phyloP scores from a whole-genome alignment of 2,888 invertebrate genomes.

The Clitarchus hookeri region DNA sequence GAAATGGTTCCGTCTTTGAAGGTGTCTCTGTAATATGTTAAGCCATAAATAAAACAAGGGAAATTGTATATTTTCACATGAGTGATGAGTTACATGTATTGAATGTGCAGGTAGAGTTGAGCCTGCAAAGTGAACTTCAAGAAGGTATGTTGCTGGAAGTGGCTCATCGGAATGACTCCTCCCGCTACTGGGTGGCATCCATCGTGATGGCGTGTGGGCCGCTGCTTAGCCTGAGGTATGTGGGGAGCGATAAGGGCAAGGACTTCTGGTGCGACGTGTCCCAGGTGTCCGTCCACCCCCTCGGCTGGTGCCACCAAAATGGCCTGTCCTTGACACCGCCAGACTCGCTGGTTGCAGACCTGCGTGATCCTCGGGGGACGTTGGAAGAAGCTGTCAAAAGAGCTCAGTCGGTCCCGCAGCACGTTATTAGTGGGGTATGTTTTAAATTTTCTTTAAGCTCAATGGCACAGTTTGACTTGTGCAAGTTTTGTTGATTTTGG shows the following conservation, averaged over 20 bases:
- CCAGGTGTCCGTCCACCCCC: slow-evolving; percentile 65
- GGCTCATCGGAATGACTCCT: slow-evolving; percentile 61
- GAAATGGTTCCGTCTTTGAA: too few relatives aligned
- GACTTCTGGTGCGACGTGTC: slow-evolving; percentile 74
- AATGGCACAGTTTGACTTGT: not conserved
- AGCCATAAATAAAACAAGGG: too few relatives aligned
- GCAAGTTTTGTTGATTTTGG: not conserved
- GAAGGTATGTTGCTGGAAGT: slow-evolving; percentile 74
- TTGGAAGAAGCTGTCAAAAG: slow-evolving; percentile 46
- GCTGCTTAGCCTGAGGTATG: slow-evolving; percentile 64
- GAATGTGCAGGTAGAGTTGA: slow-evolving; percentile 65
- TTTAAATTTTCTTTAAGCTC: not conserved
- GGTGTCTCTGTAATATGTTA: too few relatives aligned
- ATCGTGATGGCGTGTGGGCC: slow-evolving; percentile 75
- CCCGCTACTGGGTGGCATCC: slow-evolving; percentile 72
- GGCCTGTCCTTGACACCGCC: slow-evolving; percentile 63
- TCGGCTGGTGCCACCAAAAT: slow-evolving; percentile 68
- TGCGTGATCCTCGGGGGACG: slow-evolving; percentile 53
- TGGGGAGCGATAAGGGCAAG: slow-evolving; percentile 60
- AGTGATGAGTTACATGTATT: not conserved
- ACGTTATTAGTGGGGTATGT: slow-evolving; percentile 57
- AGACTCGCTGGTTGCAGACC: slow-evolving; percentile 59
- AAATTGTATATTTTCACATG: too few relatives aligned
- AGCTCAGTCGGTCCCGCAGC: slow-evolving; percentile 61
- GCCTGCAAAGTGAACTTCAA: slow-evolving; percentile 69